Base-by-base conservation (phyloP, 2,888 invertebrate species). In the Scaptomyza polygonia region DNA sequence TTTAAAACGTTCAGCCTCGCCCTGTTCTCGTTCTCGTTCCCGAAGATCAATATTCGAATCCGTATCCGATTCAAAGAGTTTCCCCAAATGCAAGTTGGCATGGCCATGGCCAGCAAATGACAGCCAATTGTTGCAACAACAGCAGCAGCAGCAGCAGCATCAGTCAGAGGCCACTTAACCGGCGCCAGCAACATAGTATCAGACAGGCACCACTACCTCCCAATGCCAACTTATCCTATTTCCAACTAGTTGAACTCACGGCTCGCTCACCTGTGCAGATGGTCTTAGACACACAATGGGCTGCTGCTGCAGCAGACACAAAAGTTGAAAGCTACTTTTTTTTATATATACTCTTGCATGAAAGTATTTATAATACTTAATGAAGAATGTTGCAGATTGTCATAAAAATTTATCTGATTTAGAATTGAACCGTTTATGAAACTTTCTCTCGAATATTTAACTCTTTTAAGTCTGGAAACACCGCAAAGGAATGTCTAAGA, bases 111-210 rank as follows among this genome's bases (percentile, higher is more conserved):
- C 85, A 74, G 71, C 67, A 81, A 81, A 82, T 81, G 81, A 82
- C 81, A 81, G 77, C 82, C 85, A 81, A 81, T 81, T 81, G 85
- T 81, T 85, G 86, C 85, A 85, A 77, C 36, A n/a, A n/a, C n/a
- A n/a, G n/a, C n/a, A n/a, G n/a, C n/a, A 36, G 47, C 45, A 48
- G 32, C 85, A 82, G 86, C 85, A 85, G 80, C 36, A 39, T 18
- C 45, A 48, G 32, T 32, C 21, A 21, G 65, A 71, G 68, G 86
- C 86, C 82, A 83, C 82, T 83, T 86, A 86, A 68, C 58, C 53
- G 64, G 67, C 55, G 21, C 52, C 52, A 32, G 67, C 48, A 42
- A 42, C 42, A 42, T 12, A 42, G 21, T 12, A 42, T 12, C 52
- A 62, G 57, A 52, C 29, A 21, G 5, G 12, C 16, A 11, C n/a